Base-by-base conservation (phyloP, 2,797 vertebrate species). In the Parauchenoglanis punctatus region DNA sequence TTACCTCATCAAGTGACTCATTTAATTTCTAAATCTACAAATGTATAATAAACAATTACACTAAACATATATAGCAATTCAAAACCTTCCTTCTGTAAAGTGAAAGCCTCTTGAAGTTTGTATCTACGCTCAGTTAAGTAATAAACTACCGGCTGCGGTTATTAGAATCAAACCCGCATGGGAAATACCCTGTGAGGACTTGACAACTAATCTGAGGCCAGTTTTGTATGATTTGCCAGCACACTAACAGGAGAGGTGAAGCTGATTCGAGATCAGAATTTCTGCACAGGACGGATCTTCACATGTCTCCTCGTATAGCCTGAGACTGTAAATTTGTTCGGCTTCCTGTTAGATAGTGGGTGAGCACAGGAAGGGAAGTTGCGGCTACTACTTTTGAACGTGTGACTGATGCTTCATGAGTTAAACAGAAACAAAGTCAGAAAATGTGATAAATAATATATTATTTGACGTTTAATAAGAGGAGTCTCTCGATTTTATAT, bases 281-380 rank as follows among this genome's bases (percentile, higher is more conserved):
- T 40, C 18, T 77, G n/a, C 78, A 25, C 68, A 35, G 35, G 23
- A 78, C 31, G 77, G 63, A 78, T 85, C 65, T 76, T 76, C 59
- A 86, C 78, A 86, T 10, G 75, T 81, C 68, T 89, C 40, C 59
- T 81, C 28, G 0, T 52, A 25, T 59, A 81, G 85, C 78, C 81
- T 86, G 65, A 70, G 63, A 65, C 65, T 81, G 44, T 84, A 84
- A 67, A 86, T 86, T 82, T 85, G 80, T 44, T 70, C 11, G 25
- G 31, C 56, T 86, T 87, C 81, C 72, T 87, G 76, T 77, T 82
- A 87, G 4, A 78, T 81, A 49, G 20, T 5, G 54, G n/a, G 35
- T 63, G 40, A 86, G 83, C 61, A 35, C 56, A 87, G 87, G 76
- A 89, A 86, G 84, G 75, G 84, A 68, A 61, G 63, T 75, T 87